These are phyloP conservation scores for Zeugodacus cucurbitae DNA, from an alignment of 1,140 invertebrate species.

Conservation along the genomic window DNA sequence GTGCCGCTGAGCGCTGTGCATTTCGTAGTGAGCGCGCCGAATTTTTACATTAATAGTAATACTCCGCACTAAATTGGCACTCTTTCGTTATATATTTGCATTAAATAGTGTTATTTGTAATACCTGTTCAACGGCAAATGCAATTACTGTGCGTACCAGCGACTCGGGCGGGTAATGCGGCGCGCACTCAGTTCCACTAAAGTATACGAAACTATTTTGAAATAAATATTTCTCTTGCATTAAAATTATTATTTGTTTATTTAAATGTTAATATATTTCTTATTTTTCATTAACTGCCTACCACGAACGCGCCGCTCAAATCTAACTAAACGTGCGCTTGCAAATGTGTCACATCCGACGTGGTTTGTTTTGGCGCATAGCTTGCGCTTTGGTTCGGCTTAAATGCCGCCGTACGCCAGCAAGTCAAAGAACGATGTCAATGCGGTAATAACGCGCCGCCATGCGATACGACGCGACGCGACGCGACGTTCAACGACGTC, in stretches of 20 bases:
- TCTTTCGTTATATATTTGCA: not conserved
- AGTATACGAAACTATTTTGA: not conserved
- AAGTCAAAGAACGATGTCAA: constrained; percentile 28
- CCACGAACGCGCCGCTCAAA: not conserved
- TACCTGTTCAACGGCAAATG: too few species aligned
- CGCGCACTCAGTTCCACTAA: too few species aligned
- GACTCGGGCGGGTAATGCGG: too few species aligned
- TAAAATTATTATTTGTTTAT: not conserved
- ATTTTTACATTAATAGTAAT: not conserved
- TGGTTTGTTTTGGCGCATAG: not conserved
- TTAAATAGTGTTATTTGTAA: too few species aligned
- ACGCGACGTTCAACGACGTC: not conserved
- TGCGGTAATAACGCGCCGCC: not conserved
- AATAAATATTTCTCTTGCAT: too few species aligned
- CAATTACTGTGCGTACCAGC: too few species aligned
- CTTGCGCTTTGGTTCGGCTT: not conserved
- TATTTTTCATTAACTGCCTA: not conserved
- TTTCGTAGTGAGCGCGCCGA: not conserved
- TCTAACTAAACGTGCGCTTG: not conserved
- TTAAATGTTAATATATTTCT: not conserved
- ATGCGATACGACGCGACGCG: not conserved
- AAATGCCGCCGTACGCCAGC: not conserved
- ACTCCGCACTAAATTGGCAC: not conserved
- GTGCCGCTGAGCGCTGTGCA: not conserved
- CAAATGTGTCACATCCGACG: not conserved